phyloP scores from a whole-genome alignment of 2,113 vertebrate species.

The Chloebia gouldiae region DNA sequence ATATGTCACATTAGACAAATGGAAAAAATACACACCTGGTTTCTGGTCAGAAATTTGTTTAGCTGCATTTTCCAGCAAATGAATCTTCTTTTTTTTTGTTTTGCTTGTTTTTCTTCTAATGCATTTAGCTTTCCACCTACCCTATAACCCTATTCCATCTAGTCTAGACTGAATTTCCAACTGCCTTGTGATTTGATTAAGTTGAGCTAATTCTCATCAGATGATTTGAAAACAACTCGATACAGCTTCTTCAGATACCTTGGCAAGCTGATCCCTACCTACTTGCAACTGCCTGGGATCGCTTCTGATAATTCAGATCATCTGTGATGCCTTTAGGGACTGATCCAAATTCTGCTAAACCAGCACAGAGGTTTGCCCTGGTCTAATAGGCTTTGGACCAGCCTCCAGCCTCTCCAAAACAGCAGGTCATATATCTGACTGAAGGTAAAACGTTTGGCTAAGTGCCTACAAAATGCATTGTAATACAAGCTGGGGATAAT shows the following conservation, averaged over 20 bases:
- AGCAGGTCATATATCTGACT: slow-evolving; percentile 39
- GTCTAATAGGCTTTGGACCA: background rate
- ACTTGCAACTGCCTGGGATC: background rate
- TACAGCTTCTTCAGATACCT: slow-evolving; percentile 35
- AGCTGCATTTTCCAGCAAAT: background rate
- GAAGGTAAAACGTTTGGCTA: slow-evolving; percentile 30
- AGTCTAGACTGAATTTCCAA: slow-evolving; percentile 7
- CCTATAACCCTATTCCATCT: background rate
- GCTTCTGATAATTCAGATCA: slow-evolving; percentile 45
- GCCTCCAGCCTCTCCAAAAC: background rate
- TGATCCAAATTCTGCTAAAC: background rate
- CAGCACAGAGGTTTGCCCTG: background rate
- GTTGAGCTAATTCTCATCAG: slow-evolving; percentile 40
- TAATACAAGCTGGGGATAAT: slow-evolving; percentile 33
- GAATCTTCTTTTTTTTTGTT: background rate
- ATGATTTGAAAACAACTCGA: slow-evolving; percentile 4
- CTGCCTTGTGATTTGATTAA: slow-evolving; percentile 29
- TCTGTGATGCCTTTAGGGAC: background rate
- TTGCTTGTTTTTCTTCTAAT: background rate
- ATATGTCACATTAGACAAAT: background rate
- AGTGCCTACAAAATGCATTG: slow-evolving; percentile 20
- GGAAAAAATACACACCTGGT: background rate
- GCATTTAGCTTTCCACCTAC: background rate
- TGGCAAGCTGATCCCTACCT: slow-evolving; percentile 11
- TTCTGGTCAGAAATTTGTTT: background rate